Conservation (phyloP, 2,888 invertebrate genomes). For the Drosophila planitibia region DNA sequence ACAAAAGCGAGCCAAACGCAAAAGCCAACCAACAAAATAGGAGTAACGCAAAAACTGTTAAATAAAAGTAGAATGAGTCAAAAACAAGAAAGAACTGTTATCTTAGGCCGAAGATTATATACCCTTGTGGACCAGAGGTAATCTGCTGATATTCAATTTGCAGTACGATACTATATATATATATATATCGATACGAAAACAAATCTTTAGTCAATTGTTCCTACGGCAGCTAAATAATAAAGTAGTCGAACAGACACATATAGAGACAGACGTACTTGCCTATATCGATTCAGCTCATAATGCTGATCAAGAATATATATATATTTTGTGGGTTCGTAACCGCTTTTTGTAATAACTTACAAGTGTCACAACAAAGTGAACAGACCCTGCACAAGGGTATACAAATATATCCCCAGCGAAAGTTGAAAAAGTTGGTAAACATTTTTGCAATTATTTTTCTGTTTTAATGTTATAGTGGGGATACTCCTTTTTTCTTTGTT, state of each 20-base stretch:
- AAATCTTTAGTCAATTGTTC: not conserved
- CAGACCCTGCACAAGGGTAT: not conserved
- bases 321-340: not conserved
- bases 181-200: not conserved
- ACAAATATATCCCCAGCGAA: constrained; percentile 37
- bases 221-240: constrained; percentile 12
- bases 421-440: constrained; percentile 72
- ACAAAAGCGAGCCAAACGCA: constrained; percentile 46
- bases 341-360: not conserved
- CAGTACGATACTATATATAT: not conserved
- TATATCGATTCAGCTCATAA: not conserved
- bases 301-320: not conserved
- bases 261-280: not conserved
- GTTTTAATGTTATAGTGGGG: constrained; percentile 75
- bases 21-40: constrained; percentile 28
- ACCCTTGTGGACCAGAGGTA: not conserved
- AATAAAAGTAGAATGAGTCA: constrained; percentile 3
- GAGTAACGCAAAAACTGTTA: constrained; percentile 7
- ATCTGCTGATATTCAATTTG: not conserved
- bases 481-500: constrained; percentile 22
- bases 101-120: not conserved
- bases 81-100: constrained; percentile 6
- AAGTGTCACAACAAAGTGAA: not conserved
- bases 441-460: constrained; percentile 80
- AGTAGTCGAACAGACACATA: not conserved